phyloP scores from a whole-genome alignment of 2,797 vertebrate genomes.

The Acanthurus lineatus region DNA sequence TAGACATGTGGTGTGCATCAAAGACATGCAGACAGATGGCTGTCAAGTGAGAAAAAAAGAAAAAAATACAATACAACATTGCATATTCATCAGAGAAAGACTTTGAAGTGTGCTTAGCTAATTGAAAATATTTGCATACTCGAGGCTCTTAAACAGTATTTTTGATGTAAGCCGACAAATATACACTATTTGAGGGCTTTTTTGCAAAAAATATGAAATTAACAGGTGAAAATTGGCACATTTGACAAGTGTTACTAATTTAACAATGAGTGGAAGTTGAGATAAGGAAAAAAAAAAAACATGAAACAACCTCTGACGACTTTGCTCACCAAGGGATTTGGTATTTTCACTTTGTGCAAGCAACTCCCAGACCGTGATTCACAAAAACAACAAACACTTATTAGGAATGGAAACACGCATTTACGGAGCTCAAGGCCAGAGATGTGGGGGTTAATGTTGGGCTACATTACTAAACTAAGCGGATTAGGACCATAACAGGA shows the following conservation, averaged over 20 bases:
- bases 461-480: slow-evolving; percentile 60
- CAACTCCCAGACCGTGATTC: slow-evolving; percentile 3
- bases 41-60: slow-evolving; percentile 64
- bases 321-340: slow-evolving; percentile 1
- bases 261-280: slow-evolving; percentile 31
- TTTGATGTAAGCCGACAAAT: slow-evolving; percentile 66
- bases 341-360: slow-evolving; percentile 1
- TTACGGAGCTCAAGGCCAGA: slow-evolving; percentile 18
- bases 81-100: slow-evolving; percentile 82
- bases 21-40: slow-evolving; percentile 78
- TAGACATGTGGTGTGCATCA: slow-evolving; percentile 81
- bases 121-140: slow-evolving; percentile 82
- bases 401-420: slow-evolving; percentile 22
- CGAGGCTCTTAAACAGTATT: slow-evolving; percentile 61
- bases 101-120: slow-evolving; percentile 85
- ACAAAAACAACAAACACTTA: slow-evolving; percentile 29
- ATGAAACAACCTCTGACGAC: slow-evolving; percentile 8
- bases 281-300: slow-evolving; percentile 13
- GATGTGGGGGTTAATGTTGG: slow-evolving; percentile 55
- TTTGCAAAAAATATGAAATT: slow-evolving; percentile 32
- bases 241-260: slow-evolving; percentile 54
- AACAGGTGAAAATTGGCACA: slow-evolving; percentile 49
- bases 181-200: slow-evolving; percentile 49
- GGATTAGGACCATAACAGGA: slow-evolving; percentile 71
- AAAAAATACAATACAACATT: slow-evolving; percentile 63